Percentiles rank a stretch among this genome's conserved stretches.
Conservation (phyloP, 2,797 vertebrate species). For the Gastrophryne carolinensis region DNA sequence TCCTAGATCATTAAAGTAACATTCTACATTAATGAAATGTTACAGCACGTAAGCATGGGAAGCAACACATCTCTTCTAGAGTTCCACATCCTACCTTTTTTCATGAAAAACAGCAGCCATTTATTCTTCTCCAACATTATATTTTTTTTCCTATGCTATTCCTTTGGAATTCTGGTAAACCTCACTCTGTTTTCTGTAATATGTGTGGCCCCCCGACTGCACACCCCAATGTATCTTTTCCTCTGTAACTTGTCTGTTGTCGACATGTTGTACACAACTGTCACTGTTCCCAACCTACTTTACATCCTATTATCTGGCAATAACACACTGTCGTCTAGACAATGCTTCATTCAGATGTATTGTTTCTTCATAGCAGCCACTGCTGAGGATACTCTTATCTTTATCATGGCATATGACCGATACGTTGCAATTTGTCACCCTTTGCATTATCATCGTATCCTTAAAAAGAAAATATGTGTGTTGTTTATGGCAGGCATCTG, state of each 20-base stretch:
- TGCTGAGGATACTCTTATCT: background rate
- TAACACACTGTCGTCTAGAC: background rate
- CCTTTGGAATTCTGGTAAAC: background rate
- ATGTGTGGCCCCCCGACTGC: background rate
- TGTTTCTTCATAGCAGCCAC: background rate
- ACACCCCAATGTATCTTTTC: background rate
- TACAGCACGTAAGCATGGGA: too few species aligned
- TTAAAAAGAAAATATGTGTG: background rate
- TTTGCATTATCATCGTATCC: background rate
- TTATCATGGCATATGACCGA: background rate
- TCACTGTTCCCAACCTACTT: background rate
- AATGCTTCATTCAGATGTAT: background rate
- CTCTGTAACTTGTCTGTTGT: background rate
- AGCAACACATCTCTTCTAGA: background rate
- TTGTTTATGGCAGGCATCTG: background rate
- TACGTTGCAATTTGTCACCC: background rate
- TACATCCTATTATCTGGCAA: background rate
- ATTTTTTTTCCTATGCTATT: background rate
- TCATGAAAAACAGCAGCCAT: too few species aligned
- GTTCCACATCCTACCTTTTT: background rate
- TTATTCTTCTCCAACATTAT: background rate
- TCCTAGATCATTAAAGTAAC: too few species aligned
- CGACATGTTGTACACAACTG: background rate
- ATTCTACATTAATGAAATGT: too few species aligned
- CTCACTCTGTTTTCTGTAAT: background rate